A percentile compares a stretch with the other conserved stretches of the same genome.
Conservation (phyloP, 2,888 invertebrate genomes). For the Arrhopalites spinosus region DNA sequence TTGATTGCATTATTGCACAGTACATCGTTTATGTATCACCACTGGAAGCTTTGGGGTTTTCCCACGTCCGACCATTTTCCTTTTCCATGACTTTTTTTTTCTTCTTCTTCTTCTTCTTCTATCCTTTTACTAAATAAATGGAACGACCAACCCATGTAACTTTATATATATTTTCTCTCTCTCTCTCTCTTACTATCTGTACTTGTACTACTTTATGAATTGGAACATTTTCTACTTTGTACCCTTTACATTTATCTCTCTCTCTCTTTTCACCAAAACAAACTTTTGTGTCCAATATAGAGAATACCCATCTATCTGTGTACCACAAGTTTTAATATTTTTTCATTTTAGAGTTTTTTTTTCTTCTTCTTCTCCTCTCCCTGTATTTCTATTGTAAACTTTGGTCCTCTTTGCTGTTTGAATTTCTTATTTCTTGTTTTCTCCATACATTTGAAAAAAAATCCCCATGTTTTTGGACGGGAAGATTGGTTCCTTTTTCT, state of each 20-base stretch:
- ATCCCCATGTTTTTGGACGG: too few relatives aligned
- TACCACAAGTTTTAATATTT: background rate
- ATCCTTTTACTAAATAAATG: background rate
- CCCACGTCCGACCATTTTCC: background rate
- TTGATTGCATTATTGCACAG: conserved; percentile 11
- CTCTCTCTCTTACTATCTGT: too few relatives aligned
- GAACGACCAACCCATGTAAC: too few relatives aligned
- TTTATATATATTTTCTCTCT: too few relatives aligned
- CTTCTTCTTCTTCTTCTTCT: background rate
- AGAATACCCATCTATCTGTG: too few relatives aligned
- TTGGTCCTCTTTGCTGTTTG: background rate
- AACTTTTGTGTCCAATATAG: background rate
- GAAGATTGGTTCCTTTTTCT: too few relatives aligned
- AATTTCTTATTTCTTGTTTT: background rate
- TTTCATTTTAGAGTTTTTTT: background rate
- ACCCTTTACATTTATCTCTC: background rate
- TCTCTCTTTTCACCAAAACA: background rate
- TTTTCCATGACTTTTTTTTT: background rate
- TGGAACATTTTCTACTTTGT: too few relatives aligned
- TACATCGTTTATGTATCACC: background rate
- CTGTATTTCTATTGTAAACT: background rate
- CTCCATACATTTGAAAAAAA: too few relatives aligned
- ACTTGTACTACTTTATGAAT: too few relatives aligned
- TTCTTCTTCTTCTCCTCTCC: background rate
- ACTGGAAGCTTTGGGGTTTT: too few relatives aligned